Conservation (phyloP, 2,888 invertebrate species). For the Microctonus brassicae region DNA sequence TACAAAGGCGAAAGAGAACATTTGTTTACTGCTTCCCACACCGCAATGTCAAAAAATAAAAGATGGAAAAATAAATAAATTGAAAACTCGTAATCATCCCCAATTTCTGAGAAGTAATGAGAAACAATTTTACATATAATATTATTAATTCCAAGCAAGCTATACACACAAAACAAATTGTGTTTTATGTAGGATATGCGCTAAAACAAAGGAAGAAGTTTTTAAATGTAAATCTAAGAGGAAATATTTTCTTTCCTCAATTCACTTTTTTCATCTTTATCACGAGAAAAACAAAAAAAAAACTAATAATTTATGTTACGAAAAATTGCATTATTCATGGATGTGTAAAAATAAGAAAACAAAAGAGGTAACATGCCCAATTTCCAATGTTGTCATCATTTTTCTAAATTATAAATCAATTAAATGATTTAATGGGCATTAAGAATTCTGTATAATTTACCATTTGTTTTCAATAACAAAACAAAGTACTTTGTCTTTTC, state of each 20-base stretch:
- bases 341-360: background rate
- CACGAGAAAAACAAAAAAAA: background rate
- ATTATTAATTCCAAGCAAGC: constrained; percentile 3
- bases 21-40: background rate
- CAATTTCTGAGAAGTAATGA: background rate
- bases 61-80: background rate
- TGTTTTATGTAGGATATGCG: background rate
- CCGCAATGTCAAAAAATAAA: background rate
- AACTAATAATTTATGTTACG: background rate
- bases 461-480: background rate
- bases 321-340: background rate
- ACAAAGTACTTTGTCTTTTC: background rate
- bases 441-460: background rate
- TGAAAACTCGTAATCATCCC: background rate
- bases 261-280: background rate
- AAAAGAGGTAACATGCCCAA: background rate
- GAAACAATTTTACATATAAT: background rate
- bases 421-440: constrained; percentile 5
- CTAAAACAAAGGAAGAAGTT: background rate
- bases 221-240: constrained; percentile 3
- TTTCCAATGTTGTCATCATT: background rate
- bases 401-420: background rate
- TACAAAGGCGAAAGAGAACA: background rate
- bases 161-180: background rate
- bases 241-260: background rate